These are phyloP conservation scores for Chrysomallon squamiferum DNA, from an alignment of 1,140 invertebrate genomes.

Conservation along the genomic window DNA sequence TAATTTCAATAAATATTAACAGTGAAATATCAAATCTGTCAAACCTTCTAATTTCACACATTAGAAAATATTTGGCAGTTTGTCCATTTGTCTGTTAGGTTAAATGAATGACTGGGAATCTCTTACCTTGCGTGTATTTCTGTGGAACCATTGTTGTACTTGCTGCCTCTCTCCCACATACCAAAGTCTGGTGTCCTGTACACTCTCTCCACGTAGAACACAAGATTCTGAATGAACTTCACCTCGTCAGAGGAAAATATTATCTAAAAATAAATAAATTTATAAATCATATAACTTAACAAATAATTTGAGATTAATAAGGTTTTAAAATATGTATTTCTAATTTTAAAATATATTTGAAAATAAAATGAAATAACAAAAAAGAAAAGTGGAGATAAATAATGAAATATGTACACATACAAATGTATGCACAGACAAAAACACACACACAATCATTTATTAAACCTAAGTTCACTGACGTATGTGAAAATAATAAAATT, in stretches of 20 bases:
- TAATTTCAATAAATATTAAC: no score
- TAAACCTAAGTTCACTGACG: no score
- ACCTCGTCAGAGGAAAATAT: constrained; percentile 99
- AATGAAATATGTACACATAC: no score
- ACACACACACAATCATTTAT: no score
- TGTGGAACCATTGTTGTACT: constrained; percentile 97
- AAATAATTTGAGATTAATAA: background rate
- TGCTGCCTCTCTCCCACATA: constrained; percentile 98
- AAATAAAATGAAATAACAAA: background rate
- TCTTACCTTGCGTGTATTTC: constrained; percentile 98
- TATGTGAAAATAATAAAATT: no score
- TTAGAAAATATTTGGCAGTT: no score
- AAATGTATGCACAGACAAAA: no score
- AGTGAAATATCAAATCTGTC: no score
- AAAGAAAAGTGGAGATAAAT: background rate
- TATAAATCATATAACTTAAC: background rate
- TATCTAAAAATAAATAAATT: constrained; percentile 75
- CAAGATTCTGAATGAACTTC: constrained; percentile 97
- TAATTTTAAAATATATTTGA: background rate
- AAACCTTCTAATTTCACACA: no score
- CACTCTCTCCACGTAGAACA: constrained; percentile 98
- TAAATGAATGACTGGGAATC: no score
- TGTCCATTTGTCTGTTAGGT: no score
- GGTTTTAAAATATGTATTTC: background rate
- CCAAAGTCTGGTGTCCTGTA: constrained; percentile 99